Conservation (phyloP, 2,888 invertebrate genomes). For the Adelognathus sp. region DNA sequence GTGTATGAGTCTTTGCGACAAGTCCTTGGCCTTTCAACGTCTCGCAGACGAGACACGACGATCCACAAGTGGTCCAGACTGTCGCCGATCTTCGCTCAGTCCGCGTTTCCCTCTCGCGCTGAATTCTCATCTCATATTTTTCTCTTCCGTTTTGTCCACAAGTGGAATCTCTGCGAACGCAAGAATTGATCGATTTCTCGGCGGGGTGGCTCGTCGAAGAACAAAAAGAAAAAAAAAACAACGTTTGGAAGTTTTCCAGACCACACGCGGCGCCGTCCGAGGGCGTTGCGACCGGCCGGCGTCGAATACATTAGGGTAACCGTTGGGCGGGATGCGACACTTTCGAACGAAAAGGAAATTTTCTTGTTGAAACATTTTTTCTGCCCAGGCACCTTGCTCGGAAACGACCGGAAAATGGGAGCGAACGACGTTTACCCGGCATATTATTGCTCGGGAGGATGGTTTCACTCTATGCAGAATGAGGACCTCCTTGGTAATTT, state of each 20-base stretch:
- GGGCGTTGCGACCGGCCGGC: background rate
- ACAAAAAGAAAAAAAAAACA: background rate
- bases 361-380: background rate
- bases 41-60: constrained; percentile 28
- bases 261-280: constrained; percentile 43
- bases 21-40: constrained; percentile 3
- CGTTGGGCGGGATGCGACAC: constrained; percentile 50
- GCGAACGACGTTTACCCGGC: constrained; percentile 40
- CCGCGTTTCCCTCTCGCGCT: constrained; percentile 12
- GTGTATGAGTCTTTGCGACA: constrained; percentile 8
- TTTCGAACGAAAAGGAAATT: constrained; percentile 2
- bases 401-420: constrained; percentile 57
- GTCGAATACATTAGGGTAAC: constrained; percentile 32
- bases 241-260: constrained; percentile 42
- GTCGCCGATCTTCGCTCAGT: background rate
- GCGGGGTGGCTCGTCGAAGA: background rate
- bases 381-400: constrained; percentile 24
- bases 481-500: background rate
- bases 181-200: constrained; percentile 17
- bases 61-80: constrained; percentile 44
- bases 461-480: background rate
- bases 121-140: background rate
- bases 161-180: background rate
- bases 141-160: background rate
- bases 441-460: constrained; percentile 40